Evolutionary conservation across 2,113 vertebrate genomes (phyloP), one percentile per base, ranked within the genome.

Genomic region (Caracal caracal): DNA sequence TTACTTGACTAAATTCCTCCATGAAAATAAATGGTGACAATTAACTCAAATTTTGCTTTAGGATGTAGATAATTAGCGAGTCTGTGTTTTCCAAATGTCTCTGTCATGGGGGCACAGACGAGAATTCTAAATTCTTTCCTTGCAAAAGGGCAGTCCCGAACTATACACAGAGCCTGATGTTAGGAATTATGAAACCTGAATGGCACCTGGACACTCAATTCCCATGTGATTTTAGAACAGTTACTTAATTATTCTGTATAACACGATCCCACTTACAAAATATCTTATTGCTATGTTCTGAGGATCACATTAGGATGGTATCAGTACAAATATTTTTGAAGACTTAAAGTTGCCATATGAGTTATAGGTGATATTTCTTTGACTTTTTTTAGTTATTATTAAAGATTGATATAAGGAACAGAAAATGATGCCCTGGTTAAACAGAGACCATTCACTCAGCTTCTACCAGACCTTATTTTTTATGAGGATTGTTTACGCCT

Each of bases 11-110:
- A 87, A 97, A 96, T 88, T 97, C 83, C 4, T 63, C 47, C 83
- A 83, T 95, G 94, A 97, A 97, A 97, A 96, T 97, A 96, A 96
- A 93, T 92, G 87, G 47, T 61, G 83, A 97, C 93, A 80, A 97
- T 96, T 96, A 97, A 95, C 95, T 91, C 78, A 90, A 92, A 90
- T 93, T 95, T 97, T 87, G 92, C 96, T 97, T 95, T 81, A 90
- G 83, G 90, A 87, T 97, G 95, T 94, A 97, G 96, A 81, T 97
- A 97, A 97, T 97, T 97, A 96, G 88, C 78, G 92, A 95, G 84
- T 47, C 92, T 92, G n/a, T 96, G 93, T 95, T 97, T 97, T 93
- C 84, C 92, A 95, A 95, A 95, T 95, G 79, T 84, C 94, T 96
- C 89, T 95, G 95, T 96, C 90, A 95, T 61, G 61, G 90, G 43